Conservation (phyloP, 2,113 vertebrate species). For the Prunella himalayana region DNA sequence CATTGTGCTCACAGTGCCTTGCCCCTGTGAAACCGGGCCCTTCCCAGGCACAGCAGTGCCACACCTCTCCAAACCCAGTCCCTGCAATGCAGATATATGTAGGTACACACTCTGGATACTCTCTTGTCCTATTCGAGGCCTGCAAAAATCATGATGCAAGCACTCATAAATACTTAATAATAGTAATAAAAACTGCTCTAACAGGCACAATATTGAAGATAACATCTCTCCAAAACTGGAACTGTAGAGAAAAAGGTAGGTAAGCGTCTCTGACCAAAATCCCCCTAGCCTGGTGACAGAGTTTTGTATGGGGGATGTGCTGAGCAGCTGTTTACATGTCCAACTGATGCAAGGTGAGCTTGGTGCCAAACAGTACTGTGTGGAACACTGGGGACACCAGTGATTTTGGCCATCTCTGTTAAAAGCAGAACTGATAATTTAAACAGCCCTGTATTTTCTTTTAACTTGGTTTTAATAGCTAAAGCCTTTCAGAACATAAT, state of each 20-base stretch:
- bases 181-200: neutral
- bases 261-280: neutral
- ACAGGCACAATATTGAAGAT: neutral
- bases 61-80: neutral
- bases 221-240: neutral
- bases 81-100: neutral
- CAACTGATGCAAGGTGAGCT: neutral
- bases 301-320: neutral
- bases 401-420: neutral
- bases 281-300: neutral
- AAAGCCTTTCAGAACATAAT: neutral
- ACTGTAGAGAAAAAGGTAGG: neutral
- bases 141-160: neutral
- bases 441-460: neutral
- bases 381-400: neutral
- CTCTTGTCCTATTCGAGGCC: neutral
- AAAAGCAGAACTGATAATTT: neutral
- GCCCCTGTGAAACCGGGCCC: accelerated
- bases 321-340: neutral
- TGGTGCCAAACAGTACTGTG: neutral
- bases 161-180: neutral
- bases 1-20: neutral
- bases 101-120: too few relatives aligned
- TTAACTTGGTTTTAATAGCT: neutral
- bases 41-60: neutral